Base-by-base conservation (phyloP, 2,113 vertebrate genomes). In the Ia io region DNA sequence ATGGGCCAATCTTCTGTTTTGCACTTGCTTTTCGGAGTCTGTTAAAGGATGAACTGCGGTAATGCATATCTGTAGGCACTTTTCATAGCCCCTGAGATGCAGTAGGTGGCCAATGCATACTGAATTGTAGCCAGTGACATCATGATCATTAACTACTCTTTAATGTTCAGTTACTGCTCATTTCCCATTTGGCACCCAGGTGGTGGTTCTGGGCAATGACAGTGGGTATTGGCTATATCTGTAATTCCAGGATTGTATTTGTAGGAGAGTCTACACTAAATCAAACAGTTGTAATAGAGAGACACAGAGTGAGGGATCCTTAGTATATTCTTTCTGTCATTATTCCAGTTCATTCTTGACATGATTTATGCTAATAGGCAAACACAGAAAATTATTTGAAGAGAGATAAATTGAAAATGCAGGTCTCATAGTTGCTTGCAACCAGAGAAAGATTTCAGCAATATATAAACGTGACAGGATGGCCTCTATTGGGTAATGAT, bases 331-430 rank as follows among this genome's bases (percentile, higher is more conserved):
- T 88, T 53, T 91, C 9, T 63, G 37, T 87, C 42, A 78, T 78
- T 73, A 37, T 32, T 92, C 32, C 30, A 69, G 37, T 9, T 69
- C 78, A 47, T 73, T 83, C 84, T 78, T 87, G 47, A 87, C 6
- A n/a, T 59, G 9, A 32, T 63, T 77, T 53, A 56, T 22, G 53
- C 6, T 56, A 59, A 95, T 86, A 51, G 51, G 10, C 47, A 2
- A 78, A 90, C 23, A 76, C 5, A 83, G 32, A 82, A 95, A 90
- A 86, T 84, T 83, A 90, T 92, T 87, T 74, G 12, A 83, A 80
- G 42, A 61, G n/a, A 28, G 32, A 23, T 56, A 80, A 82, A 59
- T 77, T 59, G 56, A 77, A 94, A 96, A 40, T 86, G 25, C 9
- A 88, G 8, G 14, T 73, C 30, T 83, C 23, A 49, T 78, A 42